Percentiles rank a stretch among this genome's conserved stretches.
These are phyloP conservation scores for Melinaea marsaeus DNA, from an alignment of 2,888 invertebrate genomes.

Conservation along the genomic window DNA sequence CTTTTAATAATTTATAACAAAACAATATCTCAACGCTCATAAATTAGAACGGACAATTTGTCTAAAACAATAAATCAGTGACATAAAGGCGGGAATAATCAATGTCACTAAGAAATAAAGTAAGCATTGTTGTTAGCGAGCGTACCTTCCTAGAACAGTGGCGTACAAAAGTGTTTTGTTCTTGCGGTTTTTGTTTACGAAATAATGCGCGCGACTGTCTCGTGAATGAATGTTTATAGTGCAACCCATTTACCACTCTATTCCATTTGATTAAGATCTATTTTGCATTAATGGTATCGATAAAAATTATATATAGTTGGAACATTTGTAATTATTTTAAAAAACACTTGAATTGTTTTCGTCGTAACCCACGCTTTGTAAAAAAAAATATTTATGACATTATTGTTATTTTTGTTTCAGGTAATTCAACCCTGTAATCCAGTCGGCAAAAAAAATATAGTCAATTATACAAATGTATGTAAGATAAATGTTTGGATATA, in stretches of 20 bases:
- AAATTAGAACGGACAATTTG: slow-evolving; percentile 5
- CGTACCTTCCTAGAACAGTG: slow-evolving; percentile 33
- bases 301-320: too few relatives aligned
- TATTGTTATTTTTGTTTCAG: slow-evolving; percentile 5
- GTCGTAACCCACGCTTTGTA: too few relatives aligned
- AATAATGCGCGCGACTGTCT: slow-evolving; percentile 45
- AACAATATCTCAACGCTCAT: slow-evolving; percentile 1
- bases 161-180: slow-evolving; percentile 41
- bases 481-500: too few relatives aligned
- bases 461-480: too few relatives aligned
- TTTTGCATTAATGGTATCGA: not conserved
- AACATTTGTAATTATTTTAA: not conserved
- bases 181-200: slow-evolving; percentile 62
- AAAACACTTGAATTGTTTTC: not conserved
- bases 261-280: not conserved
- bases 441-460: not conserved
- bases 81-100: slow-evolving; percentile 9
- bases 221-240: slow-evolving; percentile 36
- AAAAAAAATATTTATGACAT: not conserved
- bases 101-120: slow-evolving; percentile 11
- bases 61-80: slow-evolving; percentile 13
- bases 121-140: slow-evolving; percentile 25
- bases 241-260: slow-evolving; percentile 10
- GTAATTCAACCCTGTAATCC: not conserved
- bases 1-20: slow-evolving; percentile 3